These are phyloP conservation scores for Sebastes hubbsi DNA, from an alignment of 2,797 vertebrate genomes.

Conservation along the genomic window DNA sequence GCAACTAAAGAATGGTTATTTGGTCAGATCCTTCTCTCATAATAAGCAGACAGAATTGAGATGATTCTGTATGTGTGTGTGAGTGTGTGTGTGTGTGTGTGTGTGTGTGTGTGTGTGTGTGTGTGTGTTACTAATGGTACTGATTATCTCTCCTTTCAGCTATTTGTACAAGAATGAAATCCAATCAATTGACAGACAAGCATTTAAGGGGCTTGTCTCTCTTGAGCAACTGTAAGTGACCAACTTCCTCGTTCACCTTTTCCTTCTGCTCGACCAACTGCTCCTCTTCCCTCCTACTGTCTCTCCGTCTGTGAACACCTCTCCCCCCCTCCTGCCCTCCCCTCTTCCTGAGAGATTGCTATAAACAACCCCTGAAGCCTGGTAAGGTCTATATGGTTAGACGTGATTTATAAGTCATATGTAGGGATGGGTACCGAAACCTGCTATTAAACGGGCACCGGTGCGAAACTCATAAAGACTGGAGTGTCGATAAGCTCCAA, in stretches of 20 bases:
- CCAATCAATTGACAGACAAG: conserved; percentile 99
- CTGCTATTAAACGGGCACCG: no score
- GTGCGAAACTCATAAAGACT: no score
- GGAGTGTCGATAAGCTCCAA: no score
- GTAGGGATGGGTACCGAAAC: no score
- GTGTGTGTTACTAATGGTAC: conserved; percentile 88
- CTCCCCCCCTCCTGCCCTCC: neutral
- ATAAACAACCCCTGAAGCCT: conserved; percentile 27
- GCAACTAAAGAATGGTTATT: neutral
- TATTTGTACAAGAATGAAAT: conserved; percentile 99
- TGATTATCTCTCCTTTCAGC: conserved; percentile 97
- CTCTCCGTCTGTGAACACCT: conserved; percentile 27
- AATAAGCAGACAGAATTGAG: conserved; percentile 35
- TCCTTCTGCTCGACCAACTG: conserved; percentile 48
- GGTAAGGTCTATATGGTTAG: conserved; percentile 31
- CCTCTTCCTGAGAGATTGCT: conserved; percentile 17
- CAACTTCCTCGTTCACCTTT: conserved; percentile 61
- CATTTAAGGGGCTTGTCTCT: conserved; percentile 99
- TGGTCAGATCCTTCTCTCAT: conserved; percentile 17
- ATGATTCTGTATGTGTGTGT: conserved; percentile 59
- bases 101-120: conserved; percentile 54
- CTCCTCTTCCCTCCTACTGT: conserved; percentile 46
- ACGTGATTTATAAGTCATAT: neutral
- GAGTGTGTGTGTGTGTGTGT: conserved; percentile 63
- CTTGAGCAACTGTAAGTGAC: conserved; percentile 99